Evolutionary conservation across 2,888 invertebrate genomes (phyloP), one percentile per base, ranked within the genome.

Genomic region (Dyspetes luteomarginatus): DNA sequence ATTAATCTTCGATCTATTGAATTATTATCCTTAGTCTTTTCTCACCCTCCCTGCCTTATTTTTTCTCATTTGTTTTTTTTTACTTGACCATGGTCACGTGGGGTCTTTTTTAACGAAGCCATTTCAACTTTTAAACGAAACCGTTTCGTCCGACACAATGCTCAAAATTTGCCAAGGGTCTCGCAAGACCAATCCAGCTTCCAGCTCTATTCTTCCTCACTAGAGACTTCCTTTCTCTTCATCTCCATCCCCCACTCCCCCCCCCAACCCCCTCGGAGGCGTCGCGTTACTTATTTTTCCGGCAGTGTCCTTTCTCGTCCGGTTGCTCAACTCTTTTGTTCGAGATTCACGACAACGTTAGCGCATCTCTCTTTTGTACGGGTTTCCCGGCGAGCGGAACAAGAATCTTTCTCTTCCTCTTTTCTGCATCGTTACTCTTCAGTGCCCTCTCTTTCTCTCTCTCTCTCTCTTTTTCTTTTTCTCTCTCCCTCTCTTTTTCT

Each of bases 61-160:
- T 58, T 76, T 69, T 58, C 28, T 28, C 28, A 15, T 56, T 15
- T 24, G 12, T 15, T 1, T n/a, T 9, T 48, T 71, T 48, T 17
- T 36, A 24, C 7, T 64, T 2, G 4, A 55, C 1, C 17, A 45
- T 28, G 15, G 36, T n/a, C 43, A 15, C 15, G n/a, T 9, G 22
- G 41, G 74, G 22, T 19, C 48, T 28, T 62, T 58, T 78, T 76
- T 84, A 84, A 84, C 77, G 83, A 84, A 82, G 78, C 86, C 86
- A 74, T 84, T 85, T 89, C 85, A 89, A 89, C 88, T 88, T 89
- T 89, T 86, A 89, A 89, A 86, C 85, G 85, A 85, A 86, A 86
- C 82, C 82, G 81, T 80, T 80, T 52, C 55, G 69, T 81, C 74
- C 81, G 80, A 87, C 86, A 89, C 86, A 89, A 89, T 87, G 84